phyloP scores from a whole-genome alignment of 2,113 vertebrate species.

The Leptosomus discolor region DNA sequence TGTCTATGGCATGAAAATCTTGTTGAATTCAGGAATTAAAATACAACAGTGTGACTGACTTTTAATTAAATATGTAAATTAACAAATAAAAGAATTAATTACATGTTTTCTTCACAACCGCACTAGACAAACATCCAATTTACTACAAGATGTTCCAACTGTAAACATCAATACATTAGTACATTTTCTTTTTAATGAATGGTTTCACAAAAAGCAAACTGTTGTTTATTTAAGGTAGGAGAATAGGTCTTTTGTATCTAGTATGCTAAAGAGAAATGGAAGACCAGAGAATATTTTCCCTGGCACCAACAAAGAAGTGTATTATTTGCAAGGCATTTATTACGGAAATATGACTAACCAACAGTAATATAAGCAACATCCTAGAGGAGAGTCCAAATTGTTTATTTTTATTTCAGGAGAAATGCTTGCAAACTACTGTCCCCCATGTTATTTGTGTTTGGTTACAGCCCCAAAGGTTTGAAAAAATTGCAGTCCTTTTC shows the following conservation, averaged over 20 bases:
- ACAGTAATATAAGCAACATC: neutral
- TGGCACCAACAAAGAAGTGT: neutral
- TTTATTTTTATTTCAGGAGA: neutral
- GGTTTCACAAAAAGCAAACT: neutral
- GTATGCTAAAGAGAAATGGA: neutral
- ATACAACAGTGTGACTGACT: neutral
- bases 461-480: neutral
- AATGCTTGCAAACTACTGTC: neutral
- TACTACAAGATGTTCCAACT: neutral
- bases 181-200: neutral
- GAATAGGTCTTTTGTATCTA: neutral
- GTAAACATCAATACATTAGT: neutral
- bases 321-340: neutral
- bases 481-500: neutral
- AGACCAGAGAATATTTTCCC: neutral
- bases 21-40: neutral
- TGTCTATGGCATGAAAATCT: neutral
- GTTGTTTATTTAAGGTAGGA: neutral
- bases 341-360: neutral
- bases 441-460: neutral
- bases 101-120: neutral
- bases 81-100: neutral
- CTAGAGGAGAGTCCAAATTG: neutral
- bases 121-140: neutral
- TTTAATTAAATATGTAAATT: conserved; percentile 45